A percentile compares a stretch with the other conserved stretches of the same genome.
These are phyloP conservation scores for Drosophila mercatorum DNA, from an alignment of 2,888 invertebrate species.

Conservation along the genomic window DNA sequence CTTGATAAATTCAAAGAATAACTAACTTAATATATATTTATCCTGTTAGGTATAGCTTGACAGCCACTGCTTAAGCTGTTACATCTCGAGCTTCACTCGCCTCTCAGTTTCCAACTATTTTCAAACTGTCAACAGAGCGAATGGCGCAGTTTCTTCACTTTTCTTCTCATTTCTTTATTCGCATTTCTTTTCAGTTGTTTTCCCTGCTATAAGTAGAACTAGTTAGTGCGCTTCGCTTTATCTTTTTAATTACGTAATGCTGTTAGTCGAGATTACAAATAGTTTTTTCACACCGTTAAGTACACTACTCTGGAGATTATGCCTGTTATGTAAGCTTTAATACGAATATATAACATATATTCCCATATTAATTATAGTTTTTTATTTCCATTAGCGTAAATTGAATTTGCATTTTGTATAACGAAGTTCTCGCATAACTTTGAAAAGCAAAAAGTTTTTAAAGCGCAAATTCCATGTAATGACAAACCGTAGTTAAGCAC, in stretches of 20 bases:
- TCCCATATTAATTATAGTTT: not conserved
- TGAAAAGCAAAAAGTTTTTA: not conserved
- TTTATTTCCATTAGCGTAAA: slow-evolving; percentile 2
- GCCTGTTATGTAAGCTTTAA: not conserved
- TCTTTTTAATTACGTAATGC: slow-evolving; percentile 2
- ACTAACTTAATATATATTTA: not conserved
- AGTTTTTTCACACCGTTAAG: slow-evolving; percentile 3
- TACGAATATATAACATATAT: not conserved
- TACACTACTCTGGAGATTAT: not conserved
- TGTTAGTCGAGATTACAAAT: not conserved
- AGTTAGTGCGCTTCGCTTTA: not conserved
- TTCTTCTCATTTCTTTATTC: not conserved
- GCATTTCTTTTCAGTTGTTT: not conserved
- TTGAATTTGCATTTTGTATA: not conserved
- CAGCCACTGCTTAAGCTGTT: not conserved
- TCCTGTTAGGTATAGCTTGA: not conserved
- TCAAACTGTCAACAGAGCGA: not conserved
- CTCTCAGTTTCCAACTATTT: not conserved
- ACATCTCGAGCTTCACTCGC: not conserved
- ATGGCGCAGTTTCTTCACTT: not conserved
- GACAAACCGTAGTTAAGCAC: slow-evolving; percentile 26
- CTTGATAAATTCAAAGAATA: not conserved
- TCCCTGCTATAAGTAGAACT: slow-evolving; percentile 1
- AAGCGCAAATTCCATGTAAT: not conserved
- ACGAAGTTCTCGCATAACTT: not conserved